Conservation (phyloP, 2,797 vertebrate species). For the Amblyopsis hoosieri region DNA sequence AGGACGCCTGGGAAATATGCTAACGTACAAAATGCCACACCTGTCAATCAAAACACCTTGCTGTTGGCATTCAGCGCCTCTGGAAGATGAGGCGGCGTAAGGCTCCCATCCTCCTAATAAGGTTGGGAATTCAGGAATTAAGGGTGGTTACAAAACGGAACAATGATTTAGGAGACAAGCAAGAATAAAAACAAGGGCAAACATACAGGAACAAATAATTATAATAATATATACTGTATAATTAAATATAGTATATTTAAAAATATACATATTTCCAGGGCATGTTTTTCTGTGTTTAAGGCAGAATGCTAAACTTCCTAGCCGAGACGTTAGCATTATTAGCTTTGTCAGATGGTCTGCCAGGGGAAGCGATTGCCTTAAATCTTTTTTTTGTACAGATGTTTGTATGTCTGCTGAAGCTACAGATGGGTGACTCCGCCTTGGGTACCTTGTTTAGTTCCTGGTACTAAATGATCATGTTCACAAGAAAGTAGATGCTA, state of each 20-base stretch:
- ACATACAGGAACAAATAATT: too few species aligned
- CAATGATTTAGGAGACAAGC: slow-evolving; percentile 59
- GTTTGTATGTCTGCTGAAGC: too few species aligned
- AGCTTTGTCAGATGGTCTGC: slow-evolving; percentile 73
- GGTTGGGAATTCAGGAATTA: slow-evolving; percentile 59
- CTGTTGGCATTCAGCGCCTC: slow-evolving; percentile 4
- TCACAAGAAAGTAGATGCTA: too few species aligned
- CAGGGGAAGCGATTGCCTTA: slow-evolving; percentile 73
- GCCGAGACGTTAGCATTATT: slow-evolving; percentile 72
- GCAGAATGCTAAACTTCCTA: slow-evolving; percentile 59
- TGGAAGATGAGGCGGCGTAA: slow-evolving; percentile 43
- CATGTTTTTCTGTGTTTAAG: slow-evolving; percentile 57
- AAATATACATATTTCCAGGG: neutral
- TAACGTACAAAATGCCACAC: slow-evolving; percentile 67
- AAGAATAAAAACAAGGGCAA: slow-evolving; percentile 40
- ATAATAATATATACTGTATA: too few species aligned
- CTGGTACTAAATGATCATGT: too few species aligned
- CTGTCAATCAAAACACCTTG: slow-evolving; percentile 68
- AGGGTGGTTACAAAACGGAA: slow-evolving; percentile 65
- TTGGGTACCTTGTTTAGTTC: too few species aligned
- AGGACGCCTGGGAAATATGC: slow-evolving; percentile 63
- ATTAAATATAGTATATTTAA: neutral
- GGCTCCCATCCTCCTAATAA: slow-evolving; percentile 73
- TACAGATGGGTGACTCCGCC: too few species aligned
- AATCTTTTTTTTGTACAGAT: slow-evolving; percentile 32